phyloP scores from a whole-genome alignment of 2,888 invertebrate genomes.

The Orthonevra nobilis region DNA sequence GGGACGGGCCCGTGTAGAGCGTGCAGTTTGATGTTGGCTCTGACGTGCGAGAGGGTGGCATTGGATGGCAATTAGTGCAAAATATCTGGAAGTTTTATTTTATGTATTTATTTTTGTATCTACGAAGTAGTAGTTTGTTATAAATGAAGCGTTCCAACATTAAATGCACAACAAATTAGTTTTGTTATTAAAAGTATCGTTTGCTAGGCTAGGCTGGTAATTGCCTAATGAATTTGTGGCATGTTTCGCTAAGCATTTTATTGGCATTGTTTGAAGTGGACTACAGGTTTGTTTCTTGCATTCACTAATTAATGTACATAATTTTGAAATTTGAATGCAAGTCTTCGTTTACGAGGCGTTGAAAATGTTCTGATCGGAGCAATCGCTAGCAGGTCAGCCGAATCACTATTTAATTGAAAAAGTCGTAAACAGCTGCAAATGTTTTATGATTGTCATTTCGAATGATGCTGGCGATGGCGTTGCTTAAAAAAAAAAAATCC shows the following conservation, averaged over 20 bases:
- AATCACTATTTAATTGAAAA: no score
- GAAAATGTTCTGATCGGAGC: no score
- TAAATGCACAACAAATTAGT: conserved; percentile 62
- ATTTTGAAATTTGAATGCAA: neutral
- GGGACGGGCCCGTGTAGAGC: neutral
- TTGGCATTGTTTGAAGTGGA: conserved; percentile 1
- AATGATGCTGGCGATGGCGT: no score
- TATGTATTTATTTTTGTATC: conserved; percentile 47
- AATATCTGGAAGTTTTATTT: conserved; percentile 57
- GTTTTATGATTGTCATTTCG: no score
- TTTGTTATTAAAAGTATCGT: conserved; percentile 53
- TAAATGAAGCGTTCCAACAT: conserved; percentile 53
- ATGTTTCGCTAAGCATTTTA: conserved; percentile 46
- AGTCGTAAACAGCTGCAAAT: no score
- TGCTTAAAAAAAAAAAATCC: no score
- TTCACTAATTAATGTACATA: conserved; percentile 12
- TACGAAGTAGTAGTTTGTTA: no score
- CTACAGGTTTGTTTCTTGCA: conserved; percentile 11
- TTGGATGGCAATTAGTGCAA: conserved; percentile 57
- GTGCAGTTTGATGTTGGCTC: no score
- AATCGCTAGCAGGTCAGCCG: no score
- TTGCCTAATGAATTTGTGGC: conserved; percentile 60
- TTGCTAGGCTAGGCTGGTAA: conserved; percentile 30
- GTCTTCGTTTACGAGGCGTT: neutral
- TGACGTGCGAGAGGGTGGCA: neutral